Conservation (phyloP, 2,113 vertebrate genomes). For the Halcyon malimbica region DNA sequence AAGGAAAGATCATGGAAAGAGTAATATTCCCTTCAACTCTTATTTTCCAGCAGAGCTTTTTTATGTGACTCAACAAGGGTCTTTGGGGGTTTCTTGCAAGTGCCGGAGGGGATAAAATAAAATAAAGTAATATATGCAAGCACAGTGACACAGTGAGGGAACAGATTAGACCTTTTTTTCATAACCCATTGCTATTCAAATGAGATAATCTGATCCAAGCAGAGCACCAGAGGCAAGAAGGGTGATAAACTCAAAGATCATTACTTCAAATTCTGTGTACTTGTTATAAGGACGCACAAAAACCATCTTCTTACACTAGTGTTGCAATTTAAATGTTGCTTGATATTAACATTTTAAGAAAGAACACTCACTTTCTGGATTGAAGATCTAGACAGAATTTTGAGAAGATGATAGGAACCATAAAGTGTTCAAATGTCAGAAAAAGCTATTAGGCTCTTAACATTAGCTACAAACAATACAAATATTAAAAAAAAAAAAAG, state of each 20-base stretch:
- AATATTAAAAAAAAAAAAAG: not conserved
- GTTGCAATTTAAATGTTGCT: not conserved
- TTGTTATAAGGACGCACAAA: not conserved
- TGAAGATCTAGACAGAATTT: not conserved
- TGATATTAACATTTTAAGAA: not conserved
- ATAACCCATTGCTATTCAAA: slow-evolving; percentile 57
- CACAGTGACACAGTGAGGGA: slow-evolving; percentile 34
- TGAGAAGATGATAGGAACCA: not conserved
- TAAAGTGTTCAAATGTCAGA: not conserved
- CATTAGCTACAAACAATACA: not conserved
- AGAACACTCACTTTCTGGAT: not conserved
- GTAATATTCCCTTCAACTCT: slow-evolving; percentile 10
- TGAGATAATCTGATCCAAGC: slow-evolving; percentile 62
- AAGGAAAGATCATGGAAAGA: not conserved
- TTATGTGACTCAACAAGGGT: slow-evolving; percentile 34
- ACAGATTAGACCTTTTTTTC: slow-evolving; percentile 21
- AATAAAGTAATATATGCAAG: slow-evolving; percentile 24
- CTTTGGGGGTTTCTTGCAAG: slow-evolving; percentile 43
- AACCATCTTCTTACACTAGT: not conserved
- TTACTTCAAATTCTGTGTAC: slow-evolving; percentile 43
- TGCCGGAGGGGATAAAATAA: slow-evolving; percentile 40
- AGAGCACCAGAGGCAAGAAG: slow-evolving; percentile 37
- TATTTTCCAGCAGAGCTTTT: slow-evolving; percentile 51
- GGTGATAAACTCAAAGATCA: slow-evolving; percentile 20
- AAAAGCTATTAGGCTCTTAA: not conserved